phyloP scores from a whole-genome alignment of 2,888 invertebrate species.

The Podabrus alpinus region DNA sequence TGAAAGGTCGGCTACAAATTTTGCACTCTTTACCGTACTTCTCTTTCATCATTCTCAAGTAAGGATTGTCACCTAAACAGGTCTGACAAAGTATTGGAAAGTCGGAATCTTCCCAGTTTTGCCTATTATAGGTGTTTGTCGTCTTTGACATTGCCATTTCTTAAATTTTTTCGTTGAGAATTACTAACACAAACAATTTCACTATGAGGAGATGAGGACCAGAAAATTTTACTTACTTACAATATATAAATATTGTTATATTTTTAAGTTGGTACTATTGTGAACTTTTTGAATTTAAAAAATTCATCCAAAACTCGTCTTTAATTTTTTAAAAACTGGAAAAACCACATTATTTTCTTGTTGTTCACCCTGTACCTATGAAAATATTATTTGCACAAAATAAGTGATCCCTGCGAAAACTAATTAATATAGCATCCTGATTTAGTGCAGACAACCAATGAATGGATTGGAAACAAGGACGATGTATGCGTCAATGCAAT shows the following conservation, averaged over 20 bases:
- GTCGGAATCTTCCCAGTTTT: conserved; percentile 95
- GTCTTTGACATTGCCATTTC: conserved; percentile 87
- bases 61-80: conserved; percentile 95
- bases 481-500: no score
- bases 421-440: no score
- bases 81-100: conserved; percentile 96
- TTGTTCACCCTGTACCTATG: no score
- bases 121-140: conserved; percentile 89
- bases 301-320: no score
- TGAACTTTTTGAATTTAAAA: no score
- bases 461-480: no score
- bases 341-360: no score
- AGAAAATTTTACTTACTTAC: neutral
- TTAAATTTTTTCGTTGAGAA: conserved; percentile 6
- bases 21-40: conserved; percentile 95
- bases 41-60: conserved; percentile 95
- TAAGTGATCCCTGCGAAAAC: no score
- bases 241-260: no score
- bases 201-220: neutral
- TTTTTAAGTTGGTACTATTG: no score
- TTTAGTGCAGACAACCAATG: no score
- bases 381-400: neutral
- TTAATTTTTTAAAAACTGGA: no score
- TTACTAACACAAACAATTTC: neutral
- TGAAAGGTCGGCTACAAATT: conserved; percentile 92